phyloP scores from a whole-genome alignment of 64 coral and sea anemone genomes.

The Trachythela sp. region DNA sequence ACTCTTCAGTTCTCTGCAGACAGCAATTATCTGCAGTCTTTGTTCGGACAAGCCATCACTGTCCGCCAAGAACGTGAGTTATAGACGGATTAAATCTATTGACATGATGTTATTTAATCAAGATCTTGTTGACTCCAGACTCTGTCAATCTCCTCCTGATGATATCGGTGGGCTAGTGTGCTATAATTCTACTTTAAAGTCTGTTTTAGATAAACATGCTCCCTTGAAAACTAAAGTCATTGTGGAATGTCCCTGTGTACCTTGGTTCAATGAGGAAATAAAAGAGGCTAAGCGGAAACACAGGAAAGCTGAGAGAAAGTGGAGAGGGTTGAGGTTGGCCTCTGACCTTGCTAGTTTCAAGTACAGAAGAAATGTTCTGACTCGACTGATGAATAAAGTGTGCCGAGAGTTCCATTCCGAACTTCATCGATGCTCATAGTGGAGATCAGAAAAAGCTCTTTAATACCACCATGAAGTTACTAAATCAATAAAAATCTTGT shows the following conservation, averaged over 20 bases:
- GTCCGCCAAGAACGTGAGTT: not conserved
- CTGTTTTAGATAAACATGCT: slow-evolving; percentile 7
- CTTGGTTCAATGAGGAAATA: slow-evolving; percentile 23
- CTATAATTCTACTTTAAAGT: slow-evolving; percentile 27
- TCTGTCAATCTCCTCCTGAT: slow-evolving; percentile 15
- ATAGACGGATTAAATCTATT: slow-evolving; percentile 35
- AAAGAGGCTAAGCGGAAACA: slow-evolving; percentile 21
- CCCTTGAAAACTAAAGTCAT: not conserved
- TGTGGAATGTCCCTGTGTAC: not conserved
- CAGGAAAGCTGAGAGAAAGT: slow-evolving; percentile 30
- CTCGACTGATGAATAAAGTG: slow-evolving; percentile 4
- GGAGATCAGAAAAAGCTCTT: slow-evolving; percentile 22
- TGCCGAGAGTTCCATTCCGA: not conserved
- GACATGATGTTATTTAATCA: no score
- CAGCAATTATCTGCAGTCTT: slow-evolving; percentile 1
- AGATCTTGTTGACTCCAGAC: slow-evolving; percentile 29
- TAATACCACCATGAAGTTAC: not conserved
- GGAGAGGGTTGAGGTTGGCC: slow-evolving; percentile 12
- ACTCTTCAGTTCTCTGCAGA: no score
- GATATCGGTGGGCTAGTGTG: slow-evolving; percentile 7
- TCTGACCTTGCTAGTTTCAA: slow-evolving; percentile 25
- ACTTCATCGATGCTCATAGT: not conserved
- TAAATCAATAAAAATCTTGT: slow-evolving; percentile 12
- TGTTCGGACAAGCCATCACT: slow-evolving; percentile 27
- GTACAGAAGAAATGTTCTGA: not conserved